Evolutionary conservation across 1,140 invertebrate genomes (phyloP), one percentile per base, ranked within the genome.

Genomic region (Pseudoatta argentina): DNA sequence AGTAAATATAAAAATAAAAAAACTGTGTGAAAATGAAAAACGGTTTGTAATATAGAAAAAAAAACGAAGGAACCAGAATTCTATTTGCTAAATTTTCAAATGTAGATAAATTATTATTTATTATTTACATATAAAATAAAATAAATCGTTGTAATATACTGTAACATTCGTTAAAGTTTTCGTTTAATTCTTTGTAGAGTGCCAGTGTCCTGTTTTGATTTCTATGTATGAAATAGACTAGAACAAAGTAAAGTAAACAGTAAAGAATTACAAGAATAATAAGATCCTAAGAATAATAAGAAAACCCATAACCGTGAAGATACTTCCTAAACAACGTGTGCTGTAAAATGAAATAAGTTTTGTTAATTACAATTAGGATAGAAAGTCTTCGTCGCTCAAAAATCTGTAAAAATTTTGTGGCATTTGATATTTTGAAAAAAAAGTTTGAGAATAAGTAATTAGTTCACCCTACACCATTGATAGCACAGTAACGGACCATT

Each of bases 401-500:
- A 34, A 27, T 3, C 76, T 78, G 57, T 1, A 76, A 75, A 63
- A n/a, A 82, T 55, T 18, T 57, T 57, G 1, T 44, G 21, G 27
- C 6, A 18, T 14, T 55, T 34, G 27, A 53, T 7, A 5, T 55
- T 7, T 14, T n/a, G 12, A 75, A 48, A 87, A 34, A 57, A 34
- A 72, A 34, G 7, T 14, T 39, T 44, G 12, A n/a, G 6, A 18
- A 30, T 10, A 86, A 21, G 18, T 27, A 59, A 3, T 69, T 72
- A 69, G 34, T 82, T 18, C 16, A 71, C 85, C 82, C 82, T 86
- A 30, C 87, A 89, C 87, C 88, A 73, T n/a, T 44, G 7, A 51
- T 51, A 86, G 21, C 67, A 57, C 2, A 10, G 34, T 18, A 30
- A 75, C 12, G n/a, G 18, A 59, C 2, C 21, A 34, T 73, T 48